Evolutionary conservation across 2,888 invertebrate species (phyloP).

Genomic region (Heliconius ethilla): DNA sequence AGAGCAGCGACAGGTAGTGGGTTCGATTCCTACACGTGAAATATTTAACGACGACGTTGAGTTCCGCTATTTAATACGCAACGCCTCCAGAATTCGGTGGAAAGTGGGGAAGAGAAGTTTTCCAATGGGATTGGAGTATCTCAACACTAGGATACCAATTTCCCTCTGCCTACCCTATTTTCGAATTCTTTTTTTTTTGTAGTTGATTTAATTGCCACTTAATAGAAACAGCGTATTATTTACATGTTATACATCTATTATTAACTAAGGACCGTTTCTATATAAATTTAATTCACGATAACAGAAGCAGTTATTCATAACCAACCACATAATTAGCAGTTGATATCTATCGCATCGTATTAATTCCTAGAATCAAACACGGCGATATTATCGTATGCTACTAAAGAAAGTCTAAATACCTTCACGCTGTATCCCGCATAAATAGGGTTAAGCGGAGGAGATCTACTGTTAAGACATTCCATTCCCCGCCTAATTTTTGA

Average conservation of each 20-base stretch:
- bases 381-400: neutral
- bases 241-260: neutral
- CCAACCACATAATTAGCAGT: neutral
- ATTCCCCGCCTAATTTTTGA: neutral
- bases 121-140: too few relatives aligned
- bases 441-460: neutral
- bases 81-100: too few relatives aligned
- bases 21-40: too few relatives aligned
- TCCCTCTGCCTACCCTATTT: too few relatives aligned
- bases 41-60: too few relatives aligned
- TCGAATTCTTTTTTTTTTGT: too few relatives aligned
- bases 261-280: neutral
- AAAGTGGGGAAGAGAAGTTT: too few relatives aligned
- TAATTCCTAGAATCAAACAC: slow-evolving; percentile 13
- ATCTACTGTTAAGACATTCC: neutral
- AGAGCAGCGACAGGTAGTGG: too few relatives aligned
- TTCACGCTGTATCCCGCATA: neutral
- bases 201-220: too few relatives aligned
- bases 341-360: neutral
- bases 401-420: slow-evolving; percentile 3
- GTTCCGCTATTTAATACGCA: too few relatives aligned
- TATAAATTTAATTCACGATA: neutral
- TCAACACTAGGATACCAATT: too few relatives aligned
- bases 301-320: neutral
- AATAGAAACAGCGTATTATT: too few relatives aligned